phyloP scores from a whole-genome alignment of 2,113 vertebrate genomes.

The Cololabis saira region DNA sequence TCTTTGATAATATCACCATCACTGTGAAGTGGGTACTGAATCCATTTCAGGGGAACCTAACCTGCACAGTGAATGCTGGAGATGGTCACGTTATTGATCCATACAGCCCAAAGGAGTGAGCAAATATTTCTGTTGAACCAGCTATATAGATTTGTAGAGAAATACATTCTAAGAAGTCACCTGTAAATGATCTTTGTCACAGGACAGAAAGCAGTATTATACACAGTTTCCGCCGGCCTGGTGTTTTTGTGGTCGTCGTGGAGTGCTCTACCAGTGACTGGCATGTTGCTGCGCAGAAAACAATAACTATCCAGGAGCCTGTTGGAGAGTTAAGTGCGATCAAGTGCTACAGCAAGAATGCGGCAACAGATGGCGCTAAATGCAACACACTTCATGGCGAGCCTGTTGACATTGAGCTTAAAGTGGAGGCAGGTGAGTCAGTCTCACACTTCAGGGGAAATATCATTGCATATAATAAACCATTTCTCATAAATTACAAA shows the following conservation, averaged over 20 bases:
- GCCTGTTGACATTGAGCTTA: slow-evolving; percentile 83
- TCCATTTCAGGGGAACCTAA: slow-evolving; percentile 91
- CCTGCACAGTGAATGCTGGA: slow-evolving; percentile 87
- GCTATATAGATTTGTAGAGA: not conserved
- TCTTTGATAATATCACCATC: slow-evolving; percentile 86
- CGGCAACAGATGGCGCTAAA: slow-evolving; percentile 69
- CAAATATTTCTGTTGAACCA: slow-evolving; percentile 2
- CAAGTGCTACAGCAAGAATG: slow-evolving; percentile 80
- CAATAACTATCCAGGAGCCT: slow-evolving; percentile 82
- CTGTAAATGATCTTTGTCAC: not conserved
- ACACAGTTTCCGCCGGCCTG: slow-evolving; percentile 83
- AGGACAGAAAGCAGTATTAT: slow-evolving; percentile 84
- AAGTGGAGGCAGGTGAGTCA: slow-evolving; percentile 82
- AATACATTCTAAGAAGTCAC: not conserved
- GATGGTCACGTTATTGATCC: slow-evolving; percentile 89
- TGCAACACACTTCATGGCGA: slow-evolving; percentile 79
- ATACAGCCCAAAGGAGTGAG: slow-evolving; percentile 87
- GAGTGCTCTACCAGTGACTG: slow-evolving; percentile 92
- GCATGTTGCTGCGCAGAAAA: slow-evolving; percentile 87
- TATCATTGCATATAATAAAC: not conserved
- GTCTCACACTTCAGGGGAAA: not conserved
- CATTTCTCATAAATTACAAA: not conserved
- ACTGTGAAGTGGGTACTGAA: slow-evolving; percentile 90
- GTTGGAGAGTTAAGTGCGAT: slow-evolving; percentile 75
- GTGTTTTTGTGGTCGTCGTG: slow-evolving; percentile 85